phyloP scores from a whole-genome alignment of 2,797 vertebrate genomes.

The Otolemur crassicaudatus region DNA sequence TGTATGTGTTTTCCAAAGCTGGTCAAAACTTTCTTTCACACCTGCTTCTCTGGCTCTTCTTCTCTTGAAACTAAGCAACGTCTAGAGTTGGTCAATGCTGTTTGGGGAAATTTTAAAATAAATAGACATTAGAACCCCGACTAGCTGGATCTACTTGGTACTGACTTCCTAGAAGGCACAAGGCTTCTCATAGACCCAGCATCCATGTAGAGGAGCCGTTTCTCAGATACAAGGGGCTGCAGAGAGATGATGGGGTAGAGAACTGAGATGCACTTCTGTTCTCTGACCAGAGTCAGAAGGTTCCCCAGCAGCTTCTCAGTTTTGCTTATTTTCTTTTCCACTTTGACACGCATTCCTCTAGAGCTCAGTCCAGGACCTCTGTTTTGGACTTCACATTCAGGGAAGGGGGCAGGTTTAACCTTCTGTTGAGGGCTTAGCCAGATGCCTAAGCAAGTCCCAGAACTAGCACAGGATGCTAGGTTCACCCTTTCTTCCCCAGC shows the following conservation, averaged over 20 bases:
- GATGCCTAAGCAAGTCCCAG: not conserved
- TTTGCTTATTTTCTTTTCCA: no score
- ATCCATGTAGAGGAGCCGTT: accelerated
- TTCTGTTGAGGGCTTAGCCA: not conserved
- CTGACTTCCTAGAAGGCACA: not conserved
- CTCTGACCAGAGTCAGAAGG: not conserved
- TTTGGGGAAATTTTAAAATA: not conserved
- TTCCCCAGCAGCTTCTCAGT: accelerated
- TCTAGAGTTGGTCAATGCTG: not conserved
- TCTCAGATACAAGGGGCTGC: not conserved
- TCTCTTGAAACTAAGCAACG: not conserved
- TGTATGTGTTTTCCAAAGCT: not conserved
- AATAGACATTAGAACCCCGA: not conserved
- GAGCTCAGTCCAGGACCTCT: not conserved
- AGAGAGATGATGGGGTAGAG: not conserved
- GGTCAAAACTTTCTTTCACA: not conserved
- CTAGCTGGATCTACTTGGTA: not conserved
- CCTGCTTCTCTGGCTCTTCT: not conserved
- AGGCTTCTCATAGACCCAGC: not conserved
- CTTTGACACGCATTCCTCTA: not conserved
- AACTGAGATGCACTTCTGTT: not conserved
- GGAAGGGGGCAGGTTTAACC: not conserved
- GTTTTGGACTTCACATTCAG: not conserved
- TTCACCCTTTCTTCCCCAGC: not conserved
- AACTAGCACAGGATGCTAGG: not conserved